phyloP scores from a whole-genome alignment of 2,888 invertebrate genomes.

The Noctua janthina region DNA sequence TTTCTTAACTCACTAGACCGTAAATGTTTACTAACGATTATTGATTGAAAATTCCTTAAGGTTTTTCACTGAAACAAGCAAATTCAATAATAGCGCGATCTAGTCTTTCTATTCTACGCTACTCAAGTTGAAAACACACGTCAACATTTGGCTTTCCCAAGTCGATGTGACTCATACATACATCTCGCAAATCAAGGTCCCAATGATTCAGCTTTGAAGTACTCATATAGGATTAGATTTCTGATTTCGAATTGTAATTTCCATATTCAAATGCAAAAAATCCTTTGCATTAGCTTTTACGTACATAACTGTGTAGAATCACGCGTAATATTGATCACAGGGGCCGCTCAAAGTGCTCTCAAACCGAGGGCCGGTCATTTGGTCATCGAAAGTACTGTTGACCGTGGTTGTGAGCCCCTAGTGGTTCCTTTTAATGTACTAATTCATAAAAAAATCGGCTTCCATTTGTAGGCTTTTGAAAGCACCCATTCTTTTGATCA shows the following conservation, averaged over 20 bases:
- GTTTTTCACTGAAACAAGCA: not conserved
- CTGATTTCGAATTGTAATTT: slow-evolving; percentile 24
- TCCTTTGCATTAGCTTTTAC: slow-evolving; percentile 31
- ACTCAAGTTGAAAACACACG: not conserved
- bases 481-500: slow-evolving; percentile 69
- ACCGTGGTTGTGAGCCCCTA: slow-evolving; percentile 67
- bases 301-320: slow-evolving; percentile 25
- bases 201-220: not conserved
- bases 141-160: not conserved
- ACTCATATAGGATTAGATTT: not conserved
- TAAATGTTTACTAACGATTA: not conserved
- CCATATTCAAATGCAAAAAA: slow-evolving; percentile 32
- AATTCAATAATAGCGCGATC: not conserved
- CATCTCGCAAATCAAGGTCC: not conserved
- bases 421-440: slow-evolving; percentile 69
- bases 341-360: slow-evolving; percentile 74
- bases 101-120: not conserved
- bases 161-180: not conserved
- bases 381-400: slow-evolving; percentile 77
- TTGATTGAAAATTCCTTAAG: not conserved
- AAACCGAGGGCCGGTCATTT: slow-evolving; percentile 75
- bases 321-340: slow-evolving; percentile 72
- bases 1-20: not conserved
- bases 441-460: slow-evolving; percentile 69
- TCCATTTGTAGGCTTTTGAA: slow-evolving; percentile 67